These are phyloP conservation scores for Cremastinae sp. DNA, from an alignment of 2,888 invertebrate genomes.

Conservation along the genomic window DNA sequence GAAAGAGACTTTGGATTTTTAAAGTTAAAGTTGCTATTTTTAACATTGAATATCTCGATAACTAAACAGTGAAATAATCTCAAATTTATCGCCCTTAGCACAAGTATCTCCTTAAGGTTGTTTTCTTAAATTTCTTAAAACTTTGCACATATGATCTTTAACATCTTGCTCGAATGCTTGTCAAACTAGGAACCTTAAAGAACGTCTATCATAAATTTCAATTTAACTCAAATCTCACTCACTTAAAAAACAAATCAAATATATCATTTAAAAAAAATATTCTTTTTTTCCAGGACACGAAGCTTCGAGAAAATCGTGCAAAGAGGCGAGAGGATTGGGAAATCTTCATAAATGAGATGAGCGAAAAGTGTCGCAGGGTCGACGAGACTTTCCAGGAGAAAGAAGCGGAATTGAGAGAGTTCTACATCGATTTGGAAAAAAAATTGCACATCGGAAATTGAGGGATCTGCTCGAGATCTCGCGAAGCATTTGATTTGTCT, in stretches of 20 bases:
- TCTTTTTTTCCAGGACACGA: constrained; percentile 79
- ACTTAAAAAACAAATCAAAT: background rate
- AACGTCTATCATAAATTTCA: too few relatives aligned
- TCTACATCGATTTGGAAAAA: constrained; percentile 88
- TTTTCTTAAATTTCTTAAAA: too few relatives aligned
- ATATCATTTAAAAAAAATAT: background rate
- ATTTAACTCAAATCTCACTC: background rate
- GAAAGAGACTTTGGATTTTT: too few relatives aligned
- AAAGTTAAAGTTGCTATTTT: too few relatives aligned
- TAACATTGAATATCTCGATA: too few relatives aligned
- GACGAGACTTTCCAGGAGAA: constrained; percentile 90
- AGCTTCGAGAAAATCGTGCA: constrained; percentile 81
- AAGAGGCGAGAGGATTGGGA: constrained; percentile 86
- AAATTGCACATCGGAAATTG: constrained; percentile 84
- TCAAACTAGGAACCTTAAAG: too few relatives aligned
- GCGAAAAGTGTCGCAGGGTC: constrained; percentile 88
- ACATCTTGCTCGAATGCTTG: too few relatives aligned
- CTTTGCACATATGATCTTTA: too few relatives aligned
- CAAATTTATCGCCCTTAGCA: too few relatives aligned
- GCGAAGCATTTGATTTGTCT: background rate
- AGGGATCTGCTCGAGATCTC: constrained; percentile 64
- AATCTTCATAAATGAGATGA: constrained; percentile 89
- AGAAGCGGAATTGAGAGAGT: constrained; percentile 88
- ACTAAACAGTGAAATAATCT: too few relatives aligned
- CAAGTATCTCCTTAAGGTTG: too few relatives aligned